phyloP scores from a whole-genome alignment of 1,140 invertebrate species.

The Nebria ingens region DNA sequence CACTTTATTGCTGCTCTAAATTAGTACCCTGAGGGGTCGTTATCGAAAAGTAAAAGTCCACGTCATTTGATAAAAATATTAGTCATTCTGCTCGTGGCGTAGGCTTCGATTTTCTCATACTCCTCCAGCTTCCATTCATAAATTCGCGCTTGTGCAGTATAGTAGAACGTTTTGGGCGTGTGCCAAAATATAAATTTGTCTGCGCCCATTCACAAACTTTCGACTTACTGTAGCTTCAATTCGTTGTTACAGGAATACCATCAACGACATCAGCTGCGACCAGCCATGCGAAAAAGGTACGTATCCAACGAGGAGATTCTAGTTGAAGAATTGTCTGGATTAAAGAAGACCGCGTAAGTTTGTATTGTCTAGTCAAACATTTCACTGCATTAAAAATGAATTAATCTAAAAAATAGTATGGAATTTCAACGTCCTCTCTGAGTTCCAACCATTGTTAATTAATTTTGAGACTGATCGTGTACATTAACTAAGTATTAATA shows the following conservation, averaged over 20 bases:
- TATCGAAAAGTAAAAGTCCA: background rate
- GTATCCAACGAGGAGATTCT: constrained; percentile 43
- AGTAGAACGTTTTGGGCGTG: background rate
- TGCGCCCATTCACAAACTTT: background rate
- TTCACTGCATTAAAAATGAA: constrained; percentile 28
- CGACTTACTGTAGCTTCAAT: too few relatives aligned
- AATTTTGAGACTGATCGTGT: constrained; percentile 23
- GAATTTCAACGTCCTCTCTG: constrained; percentile 12
- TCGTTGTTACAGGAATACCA: constrained; percentile 28
- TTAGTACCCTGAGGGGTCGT: background rate
- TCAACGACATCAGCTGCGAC: constrained; percentile 19
- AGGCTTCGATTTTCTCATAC: constrained; percentile 12
- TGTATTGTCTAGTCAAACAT: constrained; percentile 23
- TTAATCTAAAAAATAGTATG: constrained; percentile 33
- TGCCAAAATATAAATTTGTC: background rate
- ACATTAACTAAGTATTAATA: constrained; percentile 16
- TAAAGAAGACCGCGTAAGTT: constrained; percentile 43
- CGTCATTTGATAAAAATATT: constrained; percentile 15
- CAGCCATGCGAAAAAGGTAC: constrained; percentile 44
- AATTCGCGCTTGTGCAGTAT: background rate
- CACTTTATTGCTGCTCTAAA: background rate
- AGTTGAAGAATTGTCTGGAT: constrained; percentile 42
- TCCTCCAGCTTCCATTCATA: constrained; percentile 13
- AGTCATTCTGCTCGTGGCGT: constrained; percentile 18
- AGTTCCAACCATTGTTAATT: constrained; percentile 23